Conservation (phyloP, 2,113 vertebrate species). For the Trachemys scripta region DNA sequence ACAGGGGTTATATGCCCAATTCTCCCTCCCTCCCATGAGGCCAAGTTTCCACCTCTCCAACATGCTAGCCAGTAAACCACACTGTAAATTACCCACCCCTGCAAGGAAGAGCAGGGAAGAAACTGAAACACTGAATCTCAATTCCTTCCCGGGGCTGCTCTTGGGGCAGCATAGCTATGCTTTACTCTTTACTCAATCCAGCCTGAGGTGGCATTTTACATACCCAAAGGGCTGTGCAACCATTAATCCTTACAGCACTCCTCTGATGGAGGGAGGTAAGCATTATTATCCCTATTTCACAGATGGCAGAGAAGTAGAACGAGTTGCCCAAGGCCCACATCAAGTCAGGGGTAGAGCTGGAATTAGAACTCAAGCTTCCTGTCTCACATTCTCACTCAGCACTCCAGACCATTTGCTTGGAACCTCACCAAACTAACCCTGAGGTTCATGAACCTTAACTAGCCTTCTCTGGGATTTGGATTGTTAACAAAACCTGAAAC, state of each 20-base stretch:
- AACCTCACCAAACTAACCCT: slow-evolving; percentile 18
- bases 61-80: neutral
- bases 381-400: slow-evolving; percentile 1
- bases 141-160: neutral
- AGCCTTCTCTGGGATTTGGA: slow-evolving; percentile 58
- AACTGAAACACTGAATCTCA: neutral
- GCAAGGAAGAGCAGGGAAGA: neutral
- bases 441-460: slow-evolving; percentile 43
- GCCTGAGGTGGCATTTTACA: neutral
- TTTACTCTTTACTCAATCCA: neutral
- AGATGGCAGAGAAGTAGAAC: neutral
- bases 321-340: neutral
- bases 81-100: neutral
- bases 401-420: slow-evolving; percentile 57
- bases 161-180: neutral
- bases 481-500: slow-evolving; percentile 61
- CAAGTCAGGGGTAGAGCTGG: neutral
- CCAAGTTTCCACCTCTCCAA: neutral
- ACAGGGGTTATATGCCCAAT: neutral
- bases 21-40: neutral
- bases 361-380: neutral
- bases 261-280: neutral
- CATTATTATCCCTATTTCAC: neutral
- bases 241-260: neutral
- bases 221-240: neutral